A percentile compares a stretch with the other conserved stretches of the same genome.
Conservation (phyloP, 2,888 invertebrate species). For the Cosmia pyralina region DNA sequence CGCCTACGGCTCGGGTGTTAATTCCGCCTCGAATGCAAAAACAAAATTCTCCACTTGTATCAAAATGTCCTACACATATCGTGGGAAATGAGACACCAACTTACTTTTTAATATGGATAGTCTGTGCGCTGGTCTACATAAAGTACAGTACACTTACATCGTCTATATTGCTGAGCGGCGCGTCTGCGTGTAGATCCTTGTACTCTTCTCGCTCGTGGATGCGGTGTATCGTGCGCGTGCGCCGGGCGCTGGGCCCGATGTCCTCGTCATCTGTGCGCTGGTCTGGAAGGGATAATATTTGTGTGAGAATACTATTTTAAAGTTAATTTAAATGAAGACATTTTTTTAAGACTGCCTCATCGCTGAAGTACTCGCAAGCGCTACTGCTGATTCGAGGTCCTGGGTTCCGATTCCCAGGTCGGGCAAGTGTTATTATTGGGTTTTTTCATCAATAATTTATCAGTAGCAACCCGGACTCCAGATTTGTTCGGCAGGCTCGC, state of each 20-base stretch:
- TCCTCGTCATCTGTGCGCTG: constrained; percentile 88
- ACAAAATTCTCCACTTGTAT: too few relatives aligned
- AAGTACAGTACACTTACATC: constrained; percentile 65
- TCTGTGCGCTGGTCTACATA: too few relatives aligned
- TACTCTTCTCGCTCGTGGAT: constrained; percentile 82
- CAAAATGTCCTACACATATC: too few relatives aligned
- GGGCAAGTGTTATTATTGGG: too few relatives aligned
- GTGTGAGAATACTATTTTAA: background rate
- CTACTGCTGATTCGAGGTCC: too few relatives aligned
- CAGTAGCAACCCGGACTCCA: too few relatives aligned
- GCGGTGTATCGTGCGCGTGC: constrained; percentile 82
- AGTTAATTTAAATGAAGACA: background rate
- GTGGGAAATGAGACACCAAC: too few relatives aligned
- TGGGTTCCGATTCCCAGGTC: background rate
- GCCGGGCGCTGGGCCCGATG: constrained; percentile 63
- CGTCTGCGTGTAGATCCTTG: constrained; percentile 77
- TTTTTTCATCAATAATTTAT: too few relatives aligned
- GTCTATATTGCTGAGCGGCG: constrained; percentile 70
- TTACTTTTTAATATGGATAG: too few relatives aligned
- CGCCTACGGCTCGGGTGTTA: too few relatives aligned
- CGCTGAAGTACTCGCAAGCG: background rate
- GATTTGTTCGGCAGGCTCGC: background rate
- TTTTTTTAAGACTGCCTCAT: background rate
- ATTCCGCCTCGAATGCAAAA: too few relatives aligned
- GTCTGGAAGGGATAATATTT: constrained; percentile 62